A percentile compares a stretch with the other conserved stretches of the same genome.
These are phyloP conservation scores for Drosophila buzzatii DNA, from an alignment of 2,888 invertebrate genomes.

Conservation along the genomic window DNA sequence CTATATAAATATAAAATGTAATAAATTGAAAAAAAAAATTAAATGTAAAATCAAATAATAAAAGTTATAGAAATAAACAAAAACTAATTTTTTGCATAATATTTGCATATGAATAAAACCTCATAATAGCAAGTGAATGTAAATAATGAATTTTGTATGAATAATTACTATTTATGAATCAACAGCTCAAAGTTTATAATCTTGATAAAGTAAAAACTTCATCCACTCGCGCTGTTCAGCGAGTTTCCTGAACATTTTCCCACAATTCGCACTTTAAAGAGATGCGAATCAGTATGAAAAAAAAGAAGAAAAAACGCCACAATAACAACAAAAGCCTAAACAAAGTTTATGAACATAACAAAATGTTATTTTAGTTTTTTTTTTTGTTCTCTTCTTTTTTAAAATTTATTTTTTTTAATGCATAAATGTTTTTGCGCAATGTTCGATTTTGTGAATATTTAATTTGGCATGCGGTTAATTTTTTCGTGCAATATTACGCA, in stretches of 20 bases:
- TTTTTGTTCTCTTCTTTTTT: background rate
- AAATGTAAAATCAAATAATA: no score
- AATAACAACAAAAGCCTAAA: background rate
- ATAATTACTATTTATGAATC: no score
- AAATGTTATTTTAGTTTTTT: background rate
- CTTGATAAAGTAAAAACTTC: no score
- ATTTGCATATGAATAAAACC: no score
- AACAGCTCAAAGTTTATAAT: no score
- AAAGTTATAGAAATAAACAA: no score
- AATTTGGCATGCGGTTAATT: background rate
- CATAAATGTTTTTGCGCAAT: background rate
- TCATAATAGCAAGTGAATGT: no score
- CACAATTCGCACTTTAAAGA: background rate
- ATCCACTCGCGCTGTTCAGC: background rate
- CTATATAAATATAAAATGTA: no score
- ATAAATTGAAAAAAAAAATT: no score
- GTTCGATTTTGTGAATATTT: slow-evolving; percentile 8
- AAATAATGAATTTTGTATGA: no score
- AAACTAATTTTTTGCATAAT: no score
- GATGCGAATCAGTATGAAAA: background rate
- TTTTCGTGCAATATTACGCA: background rate
- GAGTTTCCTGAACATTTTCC: background rate
- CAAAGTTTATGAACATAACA: background rate
- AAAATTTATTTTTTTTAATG: background rate
- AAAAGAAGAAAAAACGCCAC: background rate